Evolutionary conservation across 2,888 invertebrate species (phyloP), one percentile per base, ranked within the genome.

Genomic region (Sericinus montela): DNA sequence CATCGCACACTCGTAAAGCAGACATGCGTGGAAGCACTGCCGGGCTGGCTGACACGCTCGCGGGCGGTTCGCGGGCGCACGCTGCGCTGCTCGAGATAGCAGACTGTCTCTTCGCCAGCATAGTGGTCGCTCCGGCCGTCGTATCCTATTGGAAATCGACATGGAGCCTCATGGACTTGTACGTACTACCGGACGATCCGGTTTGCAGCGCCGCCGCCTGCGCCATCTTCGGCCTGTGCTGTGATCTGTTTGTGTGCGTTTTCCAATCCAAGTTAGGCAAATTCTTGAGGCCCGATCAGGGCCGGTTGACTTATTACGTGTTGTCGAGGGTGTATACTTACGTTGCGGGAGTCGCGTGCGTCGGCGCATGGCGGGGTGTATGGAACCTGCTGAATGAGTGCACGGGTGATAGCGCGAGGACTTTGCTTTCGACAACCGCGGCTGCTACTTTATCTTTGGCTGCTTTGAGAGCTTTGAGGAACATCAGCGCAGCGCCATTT

Each of bases 101-200:
- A 54, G 96, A 96, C 77, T 90, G 91, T 29, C 68, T 93, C 14
- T 90, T 96, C 73, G 93, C 95, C 44, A 91, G 93, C 57, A 69
- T 91, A 9, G 89, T 96, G 29, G 92, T 95, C 13, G 94, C 94
- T 1, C 96, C 96, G 9, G 92, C 93, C 48, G 95, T 96, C 41
- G 95, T 97, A 49, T 92, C 93, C 55, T 96, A 95, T 78, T 96
- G 97, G 97, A 91, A 96, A 56, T 94, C 95, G 57, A 94, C 95
- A 39, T 97, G 96, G 96, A 91, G 91, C 38, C 89, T 96, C 43
- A 92, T 95, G 90, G 94, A 93, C 69, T 72, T 92, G 44, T 92
- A 94, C 74, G 90, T 96, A 48, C 91, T 92, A 58, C 93, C 95
- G 0, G 82, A 89, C 0, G 77, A 91, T 51, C 76, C 80, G 4